Base-by-base conservation (phyloP, 30 jellyfish, hydroid and myxozoan species). In the Cassiopea xamachana region DNA sequence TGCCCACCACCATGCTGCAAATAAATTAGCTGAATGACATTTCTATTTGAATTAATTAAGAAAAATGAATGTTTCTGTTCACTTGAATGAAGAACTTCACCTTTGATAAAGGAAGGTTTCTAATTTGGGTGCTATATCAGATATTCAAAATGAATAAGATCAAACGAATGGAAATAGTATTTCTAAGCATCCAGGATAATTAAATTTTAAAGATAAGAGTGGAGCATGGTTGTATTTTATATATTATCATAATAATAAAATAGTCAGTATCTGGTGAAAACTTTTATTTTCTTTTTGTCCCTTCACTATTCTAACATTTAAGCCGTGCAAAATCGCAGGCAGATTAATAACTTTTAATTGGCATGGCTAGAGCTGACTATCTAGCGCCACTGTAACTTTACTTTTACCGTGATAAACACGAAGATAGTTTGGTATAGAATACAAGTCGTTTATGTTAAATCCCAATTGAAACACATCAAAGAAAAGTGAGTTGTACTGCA, bases 1-100 rank as follows among this genome's bases (percentile, higher is more conserved):
- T 93, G 98, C 92, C 98, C 96, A 88, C 95, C 98, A 83, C 76
- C 97, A 64, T 93, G 98, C 91, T 93, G 98, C 64, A 91, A 91
- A 16, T 81, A 85, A 79, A 84, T 69, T 87, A 77, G 69, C 90
- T 69, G 48, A 78, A 27, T 47, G 12, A 55, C 64, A 55, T 55
- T 55, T 55, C 51, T 43, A 78, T 60, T 59, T 55, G 64, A 6
- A 55, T 55, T 55, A 55, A 55, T 55, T 10, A 55, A 55, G 12
- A 55, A 6, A 10, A 55, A 55, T 55, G 64, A 3, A 12, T 71
- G 7, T 71, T 12, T 8, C 48, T 19, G 39, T 55, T 59, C 27
- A 15, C 10, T 47, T 68, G 73, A 27, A 27, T 27, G 39, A 27
- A 64, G 84, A 84, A 51, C 84, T 84, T 55, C 64, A 44, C 80